A percentile compares a stretch with the other conserved stretches of the same genome.
These are phyloP conservation scores for Coelogynopora nodosa DNA, from an alignment of 2,888 invertebrate species.

Conservation along the genomic window DNA sequence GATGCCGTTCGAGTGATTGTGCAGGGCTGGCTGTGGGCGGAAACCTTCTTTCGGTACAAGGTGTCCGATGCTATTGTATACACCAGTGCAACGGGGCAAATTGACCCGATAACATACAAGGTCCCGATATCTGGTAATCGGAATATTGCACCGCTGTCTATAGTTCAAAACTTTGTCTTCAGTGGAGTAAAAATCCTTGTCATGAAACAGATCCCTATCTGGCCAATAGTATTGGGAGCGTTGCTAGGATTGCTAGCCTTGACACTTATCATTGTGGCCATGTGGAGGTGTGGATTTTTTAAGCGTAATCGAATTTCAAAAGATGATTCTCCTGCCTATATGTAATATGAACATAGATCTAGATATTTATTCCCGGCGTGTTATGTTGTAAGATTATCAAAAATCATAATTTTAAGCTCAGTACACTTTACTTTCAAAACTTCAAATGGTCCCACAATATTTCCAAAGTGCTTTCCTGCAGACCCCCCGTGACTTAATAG, in stretches of 20 bases:
- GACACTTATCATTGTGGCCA: constrained; percentile 11
- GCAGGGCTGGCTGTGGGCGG: constrained; percentile 37
- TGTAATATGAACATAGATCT: too few species aligned
- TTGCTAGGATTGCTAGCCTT: constrained; percentile 31
- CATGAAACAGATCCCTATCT: constrained; percentile 30
- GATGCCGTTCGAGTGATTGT: constrained; percentile 19
- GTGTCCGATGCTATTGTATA: constrained; percentile 34
- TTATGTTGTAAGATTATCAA: too few species aligned
- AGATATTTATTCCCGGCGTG: too few species aligned
- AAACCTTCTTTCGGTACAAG: constrained; percentile 16
- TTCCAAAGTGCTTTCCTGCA: too few species aligned
- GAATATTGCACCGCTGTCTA: background rate
- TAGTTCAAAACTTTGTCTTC: constrained; percentile 29
- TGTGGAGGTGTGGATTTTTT: constrained; percentile 37
- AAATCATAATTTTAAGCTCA: too few species aligned
- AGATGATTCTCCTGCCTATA: background rate
- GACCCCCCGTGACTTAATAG: too few species aligned
- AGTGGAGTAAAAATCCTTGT: background rate
- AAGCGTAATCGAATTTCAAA: constrained; percentile 29
- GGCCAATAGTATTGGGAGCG: constrained; percentile 39
- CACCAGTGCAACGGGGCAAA: constrained; percentile 17
- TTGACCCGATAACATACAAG: constrained; percentile 7
- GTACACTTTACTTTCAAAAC: too few species aligned
- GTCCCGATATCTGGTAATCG: background rate
- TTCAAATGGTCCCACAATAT: too few species aligned